phyloP scores from a whole-genome alignment of 2,113 vertebrate genomes.

The Anolis carolinensis region DNA sequence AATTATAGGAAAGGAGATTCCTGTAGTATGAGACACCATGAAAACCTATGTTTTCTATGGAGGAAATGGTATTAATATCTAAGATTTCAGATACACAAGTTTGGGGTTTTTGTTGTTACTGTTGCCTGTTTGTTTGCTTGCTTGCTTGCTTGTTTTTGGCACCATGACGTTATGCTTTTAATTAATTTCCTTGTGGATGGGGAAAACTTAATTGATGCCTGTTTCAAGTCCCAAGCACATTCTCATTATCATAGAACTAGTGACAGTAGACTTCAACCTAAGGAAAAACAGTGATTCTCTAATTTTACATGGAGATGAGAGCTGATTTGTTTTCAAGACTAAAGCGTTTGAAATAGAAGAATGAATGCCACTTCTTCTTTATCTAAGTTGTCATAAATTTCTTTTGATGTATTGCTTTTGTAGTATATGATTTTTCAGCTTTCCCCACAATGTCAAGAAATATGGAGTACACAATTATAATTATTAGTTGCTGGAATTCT shows the following conservation, averaged over 20 bases:
- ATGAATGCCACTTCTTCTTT: not conserved
- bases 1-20: no score
- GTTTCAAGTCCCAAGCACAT: slow-evolving; percentile 37
- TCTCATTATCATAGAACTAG: slow-evolving; percentile 46
- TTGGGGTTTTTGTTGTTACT: not conserved
- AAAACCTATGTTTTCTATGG: not conserved
- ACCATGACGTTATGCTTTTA: not conserved
- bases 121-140: no score
- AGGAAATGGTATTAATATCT: not conserved
- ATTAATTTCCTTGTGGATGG: slow-evolving; percentile 14
- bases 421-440: not conserved
- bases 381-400: not conserved
- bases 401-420: not conserved
- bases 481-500: no score
- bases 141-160: not conserved
- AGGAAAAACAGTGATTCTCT: slow-evolving; percentile 38
- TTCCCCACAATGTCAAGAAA: not conserved
- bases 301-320: not conserved
- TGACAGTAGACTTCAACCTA: slow-evolving; percentile 48
- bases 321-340: slow-evolving; percentile 39
- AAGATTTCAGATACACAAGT: not conserved
- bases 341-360: slow-evolving; percentile 30
- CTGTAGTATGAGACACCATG: not conserved
- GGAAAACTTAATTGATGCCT: slow-evolving; percentile 26
- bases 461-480: not conserved